These are phyloP conservation scores for Camarhynchus parvulus DNA, from an alignment of 2,113 vertebrate species.

Conservation along the genomic window DNA sequence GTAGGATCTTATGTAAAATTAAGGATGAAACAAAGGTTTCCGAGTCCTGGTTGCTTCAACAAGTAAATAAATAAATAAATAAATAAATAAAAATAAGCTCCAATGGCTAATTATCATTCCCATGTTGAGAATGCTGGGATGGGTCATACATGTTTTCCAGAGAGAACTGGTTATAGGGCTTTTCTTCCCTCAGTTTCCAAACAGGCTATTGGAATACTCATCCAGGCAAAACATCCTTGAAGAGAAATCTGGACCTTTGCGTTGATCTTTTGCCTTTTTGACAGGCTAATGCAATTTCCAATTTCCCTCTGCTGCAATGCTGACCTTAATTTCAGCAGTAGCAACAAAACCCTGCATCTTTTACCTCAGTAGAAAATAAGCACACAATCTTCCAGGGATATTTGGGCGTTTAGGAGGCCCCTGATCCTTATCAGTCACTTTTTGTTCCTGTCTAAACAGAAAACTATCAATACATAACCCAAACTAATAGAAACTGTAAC, in stretches of 20 bases:
- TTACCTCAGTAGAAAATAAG: not conserved
- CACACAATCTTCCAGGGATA: not conserved
- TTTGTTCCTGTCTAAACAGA: not conserved
- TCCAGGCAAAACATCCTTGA: not conserved
- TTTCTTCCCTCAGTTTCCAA: not conserved
- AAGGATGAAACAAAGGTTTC: not conserved
- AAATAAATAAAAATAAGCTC: not conserved
- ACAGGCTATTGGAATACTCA: not conserved
- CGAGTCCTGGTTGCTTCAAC: not conserved
- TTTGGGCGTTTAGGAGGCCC: not conserved
- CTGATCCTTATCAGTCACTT: not conserved
- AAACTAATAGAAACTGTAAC: not conserved
- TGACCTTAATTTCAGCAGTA: not conserved
- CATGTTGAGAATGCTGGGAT: not conserved
- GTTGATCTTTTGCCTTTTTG: not conserved
- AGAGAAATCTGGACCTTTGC: not conserved
- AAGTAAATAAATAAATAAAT: not conserved
- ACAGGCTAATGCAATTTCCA: slow-evolving; percentile 8
- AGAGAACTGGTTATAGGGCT: not conserved
- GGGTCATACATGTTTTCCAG: not conserved
- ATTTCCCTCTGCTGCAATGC: not conserved
- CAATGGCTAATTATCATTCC: not conserved
- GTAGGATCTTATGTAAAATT: not conserved
- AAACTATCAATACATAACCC: not conserved
- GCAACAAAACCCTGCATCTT: not conserved